Percentiles rank a stretch among this genome's conserved stretches.
Conservation (phyloP, 2,888 invertebrate genomes). For the Platycheirus rosarum region DNA sequence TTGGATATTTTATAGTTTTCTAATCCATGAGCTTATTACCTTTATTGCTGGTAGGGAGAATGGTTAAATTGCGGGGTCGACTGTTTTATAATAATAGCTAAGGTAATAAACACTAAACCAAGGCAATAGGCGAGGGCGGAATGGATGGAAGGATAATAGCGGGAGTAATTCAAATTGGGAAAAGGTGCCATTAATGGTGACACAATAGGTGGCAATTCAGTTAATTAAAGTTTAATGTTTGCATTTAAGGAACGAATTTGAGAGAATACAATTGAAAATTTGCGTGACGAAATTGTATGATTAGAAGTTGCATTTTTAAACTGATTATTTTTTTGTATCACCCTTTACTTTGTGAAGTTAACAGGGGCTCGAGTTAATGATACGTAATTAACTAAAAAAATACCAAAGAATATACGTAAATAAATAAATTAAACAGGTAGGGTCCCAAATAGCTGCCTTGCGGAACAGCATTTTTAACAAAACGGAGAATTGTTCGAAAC, state of each 20-base stretch:
- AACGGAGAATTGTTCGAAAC: no score
- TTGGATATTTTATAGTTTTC: conserved; percentile 68
- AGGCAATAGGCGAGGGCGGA: conserved; percentile 34
- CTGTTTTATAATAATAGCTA: conserved; percentile 37
- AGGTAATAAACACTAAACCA: conserved; percentile 57
- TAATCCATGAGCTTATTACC: conserved; percentile 72
- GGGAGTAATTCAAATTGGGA: conserved; percentile 56
- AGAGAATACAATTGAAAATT: conserved; percentile 2
- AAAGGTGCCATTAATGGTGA: conserved; percentile 66
- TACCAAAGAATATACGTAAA: no score
- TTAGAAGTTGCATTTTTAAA: no score
- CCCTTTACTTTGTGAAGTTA: no score
- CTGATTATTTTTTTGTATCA: no score
- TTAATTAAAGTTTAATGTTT: conserved; percentile 50
- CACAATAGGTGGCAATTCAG: conserved; percentile 44
- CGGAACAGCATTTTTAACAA: no score
- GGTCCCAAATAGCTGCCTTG: no score
- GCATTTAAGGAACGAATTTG: conserved; percentile 1
- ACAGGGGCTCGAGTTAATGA: no score
- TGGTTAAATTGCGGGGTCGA: conserved; percentile 9
- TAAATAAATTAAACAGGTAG: no score
- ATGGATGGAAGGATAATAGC: conserved; percentile 19
- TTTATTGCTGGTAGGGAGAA: conserved; percentile 35
- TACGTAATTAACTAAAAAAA: no score
- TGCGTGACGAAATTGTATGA: conserved; percentile 11